Conservation (phyloP, 1,140 invertebrate species). For the Dolichoris vasculosae region DNA sequence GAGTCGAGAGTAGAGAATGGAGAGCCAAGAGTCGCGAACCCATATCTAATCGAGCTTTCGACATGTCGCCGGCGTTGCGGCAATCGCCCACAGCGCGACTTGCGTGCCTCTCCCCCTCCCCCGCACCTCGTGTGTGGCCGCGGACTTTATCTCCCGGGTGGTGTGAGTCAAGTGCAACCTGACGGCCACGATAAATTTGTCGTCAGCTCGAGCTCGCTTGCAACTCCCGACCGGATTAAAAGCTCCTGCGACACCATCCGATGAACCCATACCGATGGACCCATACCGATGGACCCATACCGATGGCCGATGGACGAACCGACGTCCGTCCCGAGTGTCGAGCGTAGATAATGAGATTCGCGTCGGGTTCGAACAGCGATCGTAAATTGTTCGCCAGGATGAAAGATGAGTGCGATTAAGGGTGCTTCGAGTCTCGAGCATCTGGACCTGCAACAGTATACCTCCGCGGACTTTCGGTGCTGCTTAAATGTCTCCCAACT, state of each 20-base stretch:
- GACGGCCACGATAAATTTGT: not conserved
- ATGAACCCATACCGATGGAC: too few relatives aligned
- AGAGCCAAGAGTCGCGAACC: not conserved
- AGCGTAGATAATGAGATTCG: not conserved
- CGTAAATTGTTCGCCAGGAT: too few relatives aligned
- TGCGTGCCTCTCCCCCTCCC: not conserved
- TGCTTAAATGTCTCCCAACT: too few relatives aligned
- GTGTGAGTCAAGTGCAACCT: not conserved
- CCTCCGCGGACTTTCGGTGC: too few relatives aligned
- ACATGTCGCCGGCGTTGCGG: constrained; percentile 37
- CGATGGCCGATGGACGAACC: not conserved
- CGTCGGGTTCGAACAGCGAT: too few relatives aligned
- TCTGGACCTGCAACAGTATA: too few relatives aligned
- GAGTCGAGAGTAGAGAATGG: too few relatives aligned
- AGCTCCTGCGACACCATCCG: not conserved
- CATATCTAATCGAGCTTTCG: constrained; percentile 42
- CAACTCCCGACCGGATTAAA: too few relatives aligned
- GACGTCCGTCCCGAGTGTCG: not conserved
- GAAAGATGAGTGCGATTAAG: too few relatives aligned
- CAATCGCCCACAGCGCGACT: not conserved
- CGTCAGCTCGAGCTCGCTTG: not conserved
- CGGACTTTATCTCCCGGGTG: not conserved
- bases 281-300: not conserved
- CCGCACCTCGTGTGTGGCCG: not conserved
- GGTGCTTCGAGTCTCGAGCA: too few relatives aligned